Evolutionary conservation across 2,113 vertebrate species (phyloP), one percentile per base, ranked within the genome.

Genomic region (Taxidea taxus): DNA sequence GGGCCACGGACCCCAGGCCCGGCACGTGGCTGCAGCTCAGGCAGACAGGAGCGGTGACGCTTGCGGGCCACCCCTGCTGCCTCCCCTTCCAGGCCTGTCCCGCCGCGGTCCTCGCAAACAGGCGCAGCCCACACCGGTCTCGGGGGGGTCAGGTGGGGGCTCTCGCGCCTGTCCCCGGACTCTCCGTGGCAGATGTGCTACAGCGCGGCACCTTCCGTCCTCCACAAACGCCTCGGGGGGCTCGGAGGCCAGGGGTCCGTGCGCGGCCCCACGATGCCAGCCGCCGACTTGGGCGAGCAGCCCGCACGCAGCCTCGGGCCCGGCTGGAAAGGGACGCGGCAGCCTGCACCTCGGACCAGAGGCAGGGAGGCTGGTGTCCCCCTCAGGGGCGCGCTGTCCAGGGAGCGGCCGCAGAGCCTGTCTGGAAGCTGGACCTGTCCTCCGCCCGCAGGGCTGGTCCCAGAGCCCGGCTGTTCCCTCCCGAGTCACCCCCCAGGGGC

Each of bases 211-310:
- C n/a, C 68, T 23, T 72, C 68, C 7, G 3, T 42, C 72, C 12
- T 74, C 39, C 25, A 14, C 21, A 6, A 13, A 25, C 10, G 20
- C 37, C 21, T 23, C 10, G 11, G 37, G 29, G 29, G 1, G 21
- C 68, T 72, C 0, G 5, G 1, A 6, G 68, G 37, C 37, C 11
- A 11, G 2, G 3, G 37, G 21, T 72, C 20, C 37, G 9, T 9
- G 1, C 8, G 3, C 7, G 0, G 15, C 10, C n/a, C 68, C 18
- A 9, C 4, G 0, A 0, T 21, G 4, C 68, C 2, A 1, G 7
- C 66, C 7, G 3, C 64, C 1, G 34, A 66, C 64, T 3, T n/a
- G 14, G 14, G n/a, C 10, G 2, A 39, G 18, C 0, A 10, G n/a
- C n/a, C 68, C 1, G n/a, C 49, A 51, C 2, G 20, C 37, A 21